Evolutionary conservation across 92 coral and sea anemone species (phyloP), one percentile per base, ranked within the genome.

Genomic region (Actinostola sp.): DNA sequence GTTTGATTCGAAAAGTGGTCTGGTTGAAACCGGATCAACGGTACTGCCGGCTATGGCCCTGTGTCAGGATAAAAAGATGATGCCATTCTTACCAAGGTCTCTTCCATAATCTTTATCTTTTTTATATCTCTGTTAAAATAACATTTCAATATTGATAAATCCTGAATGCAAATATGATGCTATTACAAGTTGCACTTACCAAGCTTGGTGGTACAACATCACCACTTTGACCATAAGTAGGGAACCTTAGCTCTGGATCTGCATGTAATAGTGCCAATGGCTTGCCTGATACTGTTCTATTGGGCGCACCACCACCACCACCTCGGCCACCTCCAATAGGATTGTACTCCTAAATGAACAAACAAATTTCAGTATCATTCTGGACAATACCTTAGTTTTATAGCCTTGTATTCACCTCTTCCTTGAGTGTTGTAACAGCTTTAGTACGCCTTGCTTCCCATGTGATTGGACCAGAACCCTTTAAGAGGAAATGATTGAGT

Each of bases 221-320:
- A 50, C 62, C 38, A 31, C 73, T 74, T 29, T 55, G 19, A 27
- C 86, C 82, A 74, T 84, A 75, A 16, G 20, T 75, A 67, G 84
- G 97, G 63, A 94, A 94, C 69, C 88, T 58, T 32, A 94, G 82
- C 35, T 92, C 95, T 60, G 91, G 98, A 70, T 94, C 92, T 15
- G 66, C 73, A 64, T 77, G 85, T 17, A 84, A 70, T 41, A 80
- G 76, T 36, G 97, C 75, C 16, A 66, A 56, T 27, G 80, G 78
- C 35, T 71, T 82, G 7, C 98, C 98, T 46, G 98, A 94, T 43
- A 71, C 89, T 49, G 97, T 82, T 79, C 98, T 87, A 78, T 75
- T 88, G 29, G 95, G 97, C 20, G 93, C 93, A 0, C 98, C 98
- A 50, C 98, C 98, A 1, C 98, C 98, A 27, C 68, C 79, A 4